Conservation (phyloP, 1,140 invertebrate genomes). For the Tachypleus tridentatus region DNA sequence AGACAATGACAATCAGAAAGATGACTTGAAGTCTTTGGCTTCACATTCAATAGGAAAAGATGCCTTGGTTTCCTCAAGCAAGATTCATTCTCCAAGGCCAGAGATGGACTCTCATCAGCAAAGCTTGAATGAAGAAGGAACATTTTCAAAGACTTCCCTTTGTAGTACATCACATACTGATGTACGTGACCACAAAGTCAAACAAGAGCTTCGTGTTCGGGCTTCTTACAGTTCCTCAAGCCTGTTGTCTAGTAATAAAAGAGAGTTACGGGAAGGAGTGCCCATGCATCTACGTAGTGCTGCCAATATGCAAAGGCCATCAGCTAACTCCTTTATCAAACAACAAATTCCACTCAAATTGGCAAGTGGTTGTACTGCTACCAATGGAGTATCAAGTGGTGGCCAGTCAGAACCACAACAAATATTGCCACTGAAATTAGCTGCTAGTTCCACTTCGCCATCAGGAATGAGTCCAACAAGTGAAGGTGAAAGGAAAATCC, state of each 20-base stretch:
- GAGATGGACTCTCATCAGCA: too few species aligned
- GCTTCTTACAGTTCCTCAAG: slow-evolving; percentile 13
- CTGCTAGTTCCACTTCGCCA: slow-evolving; percentile 29
- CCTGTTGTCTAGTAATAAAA: slow-evolving; percentile 13
- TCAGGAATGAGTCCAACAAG: slow-evolving; percentile 1
- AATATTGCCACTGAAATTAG: slow-evolving; percentile 43
- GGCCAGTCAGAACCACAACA: slow-evolving; percentile 28
- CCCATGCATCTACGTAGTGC: slow-evolving; percentile 64
- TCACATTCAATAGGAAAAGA: too few species aligned
- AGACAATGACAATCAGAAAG: too few species aligned
- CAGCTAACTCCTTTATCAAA: slow-evolving; percentile 45
- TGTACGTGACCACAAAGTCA: slow-evolving; percentile 9
- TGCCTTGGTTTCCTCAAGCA: too few species aligned
- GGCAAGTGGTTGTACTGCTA: slow-evolving; percentile 31
- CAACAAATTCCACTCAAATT: slow-evolving; percentile 75
- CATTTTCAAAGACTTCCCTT: too few species aligned
- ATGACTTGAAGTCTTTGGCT: too few species aligned
- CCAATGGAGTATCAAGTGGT: too few species aligned
- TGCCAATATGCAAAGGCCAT: slow-evolving; percentile 56
- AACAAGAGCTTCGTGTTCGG: slow-evolving; percentile 21
- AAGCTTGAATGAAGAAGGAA: too few species aligned
- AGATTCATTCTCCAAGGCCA: too few species aligned
- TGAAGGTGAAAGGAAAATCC: slow-evolving; percentile 25
- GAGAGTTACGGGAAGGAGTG: slow-evolving; percentile 28
- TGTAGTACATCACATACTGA: too few species aligned